Evolutionary conservation across 2,888 invertebrate species (phyloP), one percentile per base, ranked within the genome.

Genomic region (Steinernema scapterisci): DNA sequence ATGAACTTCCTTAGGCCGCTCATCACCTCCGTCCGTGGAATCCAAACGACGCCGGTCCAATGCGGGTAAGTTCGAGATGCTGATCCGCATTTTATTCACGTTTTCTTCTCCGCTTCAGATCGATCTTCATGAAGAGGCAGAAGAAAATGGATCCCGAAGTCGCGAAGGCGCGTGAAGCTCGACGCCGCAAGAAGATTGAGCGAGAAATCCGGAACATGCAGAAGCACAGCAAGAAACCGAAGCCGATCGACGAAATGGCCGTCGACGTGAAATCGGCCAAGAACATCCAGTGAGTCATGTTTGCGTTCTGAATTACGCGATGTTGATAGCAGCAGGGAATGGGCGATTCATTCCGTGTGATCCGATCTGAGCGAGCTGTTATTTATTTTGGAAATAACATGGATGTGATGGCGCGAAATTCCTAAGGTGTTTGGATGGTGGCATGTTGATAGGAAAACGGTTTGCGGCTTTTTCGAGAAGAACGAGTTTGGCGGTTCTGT

Each of bases 171-270:
- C 91, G 94, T 83, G 94, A 95, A 87, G 93, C 94, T 0, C 91
- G 94, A 72, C 92, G 91, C 78, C 92, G 92, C 79, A 93, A 91
- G 86, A 94, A 92, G 88, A 81, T 97, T 1, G 95, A 95, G 88
- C 95, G 94, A 87, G 92, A 92, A 88, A 95, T 86, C 70, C 79
- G 83, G 13, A 76, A 92, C 79, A 88, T 97, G 76, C 92, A 94
- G 87, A 94, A 92, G 87, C 91, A 92, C 89, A 91, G 93, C 0
- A 90, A 92, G 44, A 94, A 94, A 87, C 88, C 95, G 71, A 97
- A 97, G 88, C 95, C 97, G 0, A 91, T 97, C 52, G 92, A 93
- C 74, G 97, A 97, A 89, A 88, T 93, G 79, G 93, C 95, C 0
- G 46, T 86, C 46, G 85, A 85, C 78, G 79, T 85, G 70, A 83